These are phyloP conservation scores for Phragmatobia fuliginosa DNA, from an alignment of 2,888 invertebrate genomes.

Conservation along the genomic window DNA sequence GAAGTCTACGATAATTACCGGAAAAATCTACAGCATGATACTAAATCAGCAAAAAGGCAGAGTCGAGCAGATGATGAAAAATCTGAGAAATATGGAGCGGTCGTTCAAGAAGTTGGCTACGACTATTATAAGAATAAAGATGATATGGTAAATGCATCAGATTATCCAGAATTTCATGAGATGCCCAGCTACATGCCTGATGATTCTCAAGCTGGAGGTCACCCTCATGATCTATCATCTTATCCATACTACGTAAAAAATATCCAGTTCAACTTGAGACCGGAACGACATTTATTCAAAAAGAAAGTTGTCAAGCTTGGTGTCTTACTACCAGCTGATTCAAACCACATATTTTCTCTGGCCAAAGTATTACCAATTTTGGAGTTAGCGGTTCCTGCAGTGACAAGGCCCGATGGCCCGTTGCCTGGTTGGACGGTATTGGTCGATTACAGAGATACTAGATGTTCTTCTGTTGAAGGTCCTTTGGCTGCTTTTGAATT, in stretches of 20 bases:
- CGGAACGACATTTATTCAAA: constrained; percentile 70
- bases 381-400: constrained; percentile 88
- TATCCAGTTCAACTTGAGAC: constrained; percentile 75
- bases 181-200: constrained; percentile 60
- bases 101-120: constrained; percentile 64
- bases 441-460: constrained; percentile 90
- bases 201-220: constrained; percentile 68
- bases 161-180: constrained; percentile 54
- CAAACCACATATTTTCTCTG: constrained; percentile 88
- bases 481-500: constrained; percentile 93
- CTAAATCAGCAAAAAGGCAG: constrained; percentile 61
- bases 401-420: constrained; percentile 87
- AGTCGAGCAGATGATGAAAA: constrained; percentile 68
- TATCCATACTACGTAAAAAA: constrained; percentile 76
- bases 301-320: constrained; percentile 87
- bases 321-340: constrained; percentile 88
- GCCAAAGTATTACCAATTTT: constrained; percentile 90
- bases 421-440: constrained; percentile 90
- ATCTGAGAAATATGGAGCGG: constrained; percentile 61
- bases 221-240: constrained; percentile 73
- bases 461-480: constrained; percentile 92
- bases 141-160: constrained; percentile 62
- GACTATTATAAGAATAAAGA: constrained; percentile 68
- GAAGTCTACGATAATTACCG: constrained; percentile 53
- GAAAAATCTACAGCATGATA: constrained; percentile 61